Evolutionary conservation across 2,888 invertebrate genomes (phyloP).

Genomic region (Amphiduros pacificus): DNA sequence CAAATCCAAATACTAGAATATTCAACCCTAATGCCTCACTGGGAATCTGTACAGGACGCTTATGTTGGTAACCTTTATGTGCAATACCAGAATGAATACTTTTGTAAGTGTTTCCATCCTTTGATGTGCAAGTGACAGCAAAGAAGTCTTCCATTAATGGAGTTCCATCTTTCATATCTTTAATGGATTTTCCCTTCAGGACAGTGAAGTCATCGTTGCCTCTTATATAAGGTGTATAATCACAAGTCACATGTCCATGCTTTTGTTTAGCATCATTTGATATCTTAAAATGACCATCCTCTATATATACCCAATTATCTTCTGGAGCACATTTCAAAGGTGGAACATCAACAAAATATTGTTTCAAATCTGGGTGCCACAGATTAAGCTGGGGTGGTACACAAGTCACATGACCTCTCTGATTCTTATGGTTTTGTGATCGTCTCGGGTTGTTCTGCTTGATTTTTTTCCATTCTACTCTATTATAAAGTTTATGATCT

Average conservation of each 20-base stretch:
- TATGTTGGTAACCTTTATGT: background rate
- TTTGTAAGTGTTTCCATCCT: conserved; percentile 64
- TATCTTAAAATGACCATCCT: conserved; percentile 68
- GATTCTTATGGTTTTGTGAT: too few species aligned
- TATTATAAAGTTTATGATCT: too few species aligned
- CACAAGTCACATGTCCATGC: conserved; percentile 63
- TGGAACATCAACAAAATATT: conserved; percentile 69
- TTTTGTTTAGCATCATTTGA: conserved; percentile 62
- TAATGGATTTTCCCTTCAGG: background rate
- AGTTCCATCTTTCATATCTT: conserved; percentile 5
- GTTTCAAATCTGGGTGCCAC: conserved; percentile 73
- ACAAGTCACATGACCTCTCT: conserved; percentile 64
- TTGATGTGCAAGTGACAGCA: conserved; percentile 30
- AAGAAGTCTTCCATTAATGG: conserved; percentile 23
- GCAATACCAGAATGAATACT: conserved; percentile 67
- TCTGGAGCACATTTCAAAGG: conserved; percentile 69
- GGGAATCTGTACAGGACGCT: background rate
- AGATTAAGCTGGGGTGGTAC: conserved; percentile 70
- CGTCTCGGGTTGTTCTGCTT: too few species aligned
- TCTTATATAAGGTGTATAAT: conserved; percentile 60
- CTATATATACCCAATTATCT: conserved; percentile 77
- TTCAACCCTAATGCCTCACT: conserved; percentile 16
- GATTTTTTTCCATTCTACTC: too few species aligned
- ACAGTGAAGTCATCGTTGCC: conserved; percentile 17
- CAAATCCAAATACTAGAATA: conserved; percentile 78